Conservation (phyloP, 2,797 vertebrate genomes). For the Serranus cabrilla region DNA sequence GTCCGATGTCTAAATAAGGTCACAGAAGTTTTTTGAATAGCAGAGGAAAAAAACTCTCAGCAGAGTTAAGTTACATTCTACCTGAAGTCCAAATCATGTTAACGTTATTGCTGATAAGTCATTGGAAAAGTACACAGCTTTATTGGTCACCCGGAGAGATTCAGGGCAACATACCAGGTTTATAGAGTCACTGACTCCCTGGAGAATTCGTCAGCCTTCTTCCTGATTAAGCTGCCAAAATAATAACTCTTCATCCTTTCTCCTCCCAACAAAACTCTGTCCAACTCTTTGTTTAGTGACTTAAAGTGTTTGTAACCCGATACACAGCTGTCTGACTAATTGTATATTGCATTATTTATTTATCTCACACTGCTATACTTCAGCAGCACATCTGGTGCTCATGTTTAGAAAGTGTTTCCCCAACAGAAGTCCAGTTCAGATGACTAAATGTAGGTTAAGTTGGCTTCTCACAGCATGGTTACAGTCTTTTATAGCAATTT, state of each 20-base stretch:
- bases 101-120: neutral
- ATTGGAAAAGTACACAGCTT: neutral
- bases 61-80: neutral
- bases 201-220: conserved; percentile 27
- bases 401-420: neutral
- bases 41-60: neutral
- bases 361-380: neutral
- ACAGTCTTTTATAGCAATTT: neutral
- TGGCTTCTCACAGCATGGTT: neutral
- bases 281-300: conserved; percentile 6
- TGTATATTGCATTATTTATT: neutral
- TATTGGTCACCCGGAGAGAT: neutral
- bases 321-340: neutral
- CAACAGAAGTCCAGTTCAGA: neutral
- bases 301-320: neutral
- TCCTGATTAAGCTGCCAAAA: conserved; percentile 33
- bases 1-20: accelerated
- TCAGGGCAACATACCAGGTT: conserved; percentile 54
- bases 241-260: conserved; percentile 19
- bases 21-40: neutral
- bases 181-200: conserved; percentile 48
- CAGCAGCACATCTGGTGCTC: too few relatives aligned
- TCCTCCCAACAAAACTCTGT: conserved; percentile 17
- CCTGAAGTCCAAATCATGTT: neutral
- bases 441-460: neutral